Conservation (phyloP, 1,140 invertebrate genomes). For the Eciton burchellii region DNA sequence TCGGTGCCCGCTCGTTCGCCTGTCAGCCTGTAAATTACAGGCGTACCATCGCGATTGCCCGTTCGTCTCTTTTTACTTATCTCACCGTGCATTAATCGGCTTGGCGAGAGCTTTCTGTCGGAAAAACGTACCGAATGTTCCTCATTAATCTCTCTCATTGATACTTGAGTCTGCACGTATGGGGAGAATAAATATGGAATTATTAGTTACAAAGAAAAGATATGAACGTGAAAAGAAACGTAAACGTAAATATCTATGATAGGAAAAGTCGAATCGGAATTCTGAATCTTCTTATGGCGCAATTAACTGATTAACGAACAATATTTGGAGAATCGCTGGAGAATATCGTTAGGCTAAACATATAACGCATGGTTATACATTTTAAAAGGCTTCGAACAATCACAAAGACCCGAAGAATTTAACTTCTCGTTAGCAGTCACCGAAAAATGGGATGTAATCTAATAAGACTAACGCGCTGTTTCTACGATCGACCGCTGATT, state of each 20-base stretch:
- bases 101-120: background rate
- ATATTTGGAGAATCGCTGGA: background rate
- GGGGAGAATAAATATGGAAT: background rate
- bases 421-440: slow-evolving; percentile 3
- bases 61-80: slow-evolving; percentile 41
- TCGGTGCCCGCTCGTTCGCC: background rate
- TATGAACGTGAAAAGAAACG: background rate
- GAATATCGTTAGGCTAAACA: too few species aligned
- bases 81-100: background rate
- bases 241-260: too few species aligned
- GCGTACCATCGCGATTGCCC: slow-evolving; percentile 10
- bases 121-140: background rate
- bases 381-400: slow-evolving; percentile 2
- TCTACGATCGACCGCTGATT: background rate
- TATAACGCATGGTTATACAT: too few species aligned
- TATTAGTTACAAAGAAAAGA: background rate
- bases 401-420: background rate
- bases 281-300: too few species aligned
- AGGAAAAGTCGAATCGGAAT: too few species aligned
- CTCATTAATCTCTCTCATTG: background rate
- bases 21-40: slow-evolving; percentile 23
- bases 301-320: too few species aligned
- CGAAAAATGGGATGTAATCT: background rate
- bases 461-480: background rate
- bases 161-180: background rate